These are phyloP conservation scores for Monopis laevigella DNA, from an alignment of 2,888 invertebrate genomes.

Conservation along the genomic window DNA sequence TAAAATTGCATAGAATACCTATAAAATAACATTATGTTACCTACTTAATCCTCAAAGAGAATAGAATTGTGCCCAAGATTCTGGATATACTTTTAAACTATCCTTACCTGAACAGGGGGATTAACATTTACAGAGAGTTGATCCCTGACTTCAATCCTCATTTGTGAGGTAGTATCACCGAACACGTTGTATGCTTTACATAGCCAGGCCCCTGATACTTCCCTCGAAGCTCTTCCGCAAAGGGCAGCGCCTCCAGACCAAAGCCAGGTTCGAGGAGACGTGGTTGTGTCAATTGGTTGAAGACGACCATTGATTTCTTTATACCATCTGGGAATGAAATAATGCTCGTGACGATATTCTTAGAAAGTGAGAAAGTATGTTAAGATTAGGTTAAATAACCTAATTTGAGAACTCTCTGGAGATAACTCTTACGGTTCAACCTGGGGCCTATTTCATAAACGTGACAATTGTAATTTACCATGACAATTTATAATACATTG, in stretches of 20 bases:
- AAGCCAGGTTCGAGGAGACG: constrained; percentile 69
- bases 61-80: no score
- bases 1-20: no score
- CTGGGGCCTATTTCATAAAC: no score
- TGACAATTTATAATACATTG: no score
- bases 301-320: constrained; percentile 64
- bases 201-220: constrained; percentile 72
- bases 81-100: no score
- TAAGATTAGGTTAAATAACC: no score
- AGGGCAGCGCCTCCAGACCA: constrained; percentile 78
- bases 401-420: no score
- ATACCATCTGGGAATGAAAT: constrained; percentile 55
- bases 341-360: not conserved
- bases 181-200: constrained; percentile 75
- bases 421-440: no score
- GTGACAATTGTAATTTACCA: no score
- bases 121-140: constrained; percentile 68
- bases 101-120: constrained; percentile 64
- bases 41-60: no score
- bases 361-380: not conserved
- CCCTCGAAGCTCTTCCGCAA: constrained; percentile 71
- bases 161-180: constrained; percentile 72
- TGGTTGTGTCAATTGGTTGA: constrained; percentile 27
- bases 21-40: no score
- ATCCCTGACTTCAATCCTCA: constrained; percentile 69